Evolutionary conservation across 2,113 vertebrate species (phyloP).

Genomic region (Cyphomyrus discorhynchus): DNA sequence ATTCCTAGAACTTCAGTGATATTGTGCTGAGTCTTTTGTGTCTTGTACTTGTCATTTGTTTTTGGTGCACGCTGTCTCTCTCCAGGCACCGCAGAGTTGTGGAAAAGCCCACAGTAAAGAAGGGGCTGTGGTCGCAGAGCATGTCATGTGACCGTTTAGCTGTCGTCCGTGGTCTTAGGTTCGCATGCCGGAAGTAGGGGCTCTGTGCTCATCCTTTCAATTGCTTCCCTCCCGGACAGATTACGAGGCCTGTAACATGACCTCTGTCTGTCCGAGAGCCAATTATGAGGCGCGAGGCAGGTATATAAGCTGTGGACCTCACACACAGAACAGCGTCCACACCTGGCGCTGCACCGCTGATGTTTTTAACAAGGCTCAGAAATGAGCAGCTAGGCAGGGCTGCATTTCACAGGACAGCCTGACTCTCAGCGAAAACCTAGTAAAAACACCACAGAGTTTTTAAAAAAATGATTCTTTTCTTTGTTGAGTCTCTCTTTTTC

Average conservation of each 20-base stretch:
- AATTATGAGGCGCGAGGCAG: too few relatives aligned
- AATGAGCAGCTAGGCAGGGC: background rate
- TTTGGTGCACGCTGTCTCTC: background rate
- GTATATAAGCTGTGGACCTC: background rate
- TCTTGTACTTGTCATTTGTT: background rate
- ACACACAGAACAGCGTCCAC: background rate
- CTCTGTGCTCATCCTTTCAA: background rate
- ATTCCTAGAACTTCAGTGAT: background rate
- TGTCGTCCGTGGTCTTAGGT: background rate
- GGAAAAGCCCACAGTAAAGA: background rate
- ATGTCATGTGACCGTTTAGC: background rate
- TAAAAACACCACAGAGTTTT: background rate
- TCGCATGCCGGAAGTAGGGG: background rate
- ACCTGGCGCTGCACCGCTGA: background rate
- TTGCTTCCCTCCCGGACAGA: background rate
- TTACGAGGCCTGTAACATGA: background rate
- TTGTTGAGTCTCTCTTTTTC: background rate
- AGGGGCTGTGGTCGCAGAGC: background rate
- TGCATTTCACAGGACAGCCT: background rate
- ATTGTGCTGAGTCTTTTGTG: background rate
- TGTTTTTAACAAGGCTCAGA: background rate
- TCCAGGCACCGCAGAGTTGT: background rate
- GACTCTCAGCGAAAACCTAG: background rate
- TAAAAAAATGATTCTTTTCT: background rate
- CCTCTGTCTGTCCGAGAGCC: background rate